Evolutionary conservation across 2,113 vertebrate genomes (phyloP), one percentile per base, ranked within the genome.

Genomic region (Cepphus grylle): DNA sequence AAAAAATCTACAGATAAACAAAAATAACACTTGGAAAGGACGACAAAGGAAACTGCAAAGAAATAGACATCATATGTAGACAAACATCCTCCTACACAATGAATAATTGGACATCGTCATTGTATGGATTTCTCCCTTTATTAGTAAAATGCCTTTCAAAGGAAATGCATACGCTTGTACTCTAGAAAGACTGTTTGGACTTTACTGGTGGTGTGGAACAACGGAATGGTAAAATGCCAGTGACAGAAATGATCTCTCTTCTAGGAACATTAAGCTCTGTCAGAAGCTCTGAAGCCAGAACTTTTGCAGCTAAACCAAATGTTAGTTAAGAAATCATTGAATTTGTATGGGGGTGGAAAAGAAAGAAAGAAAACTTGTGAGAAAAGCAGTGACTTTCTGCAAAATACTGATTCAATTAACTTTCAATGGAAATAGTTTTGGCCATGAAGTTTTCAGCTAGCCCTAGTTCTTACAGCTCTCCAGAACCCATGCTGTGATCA

Each of bases 1-100:
- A 17, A 67, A 69, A 65, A 15, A 36, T 13, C 71, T 36, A 3
- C 30, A 77, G 50, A 50, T 79, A 96, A 91, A 91, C 34, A 85
- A 72, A 94, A 96, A 90, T 72, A 94, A 63, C 47, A 14, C 47
- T 65, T 76, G 91, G 65, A 52, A 73, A 69, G 36, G 71, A n/a
- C 0, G 1, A 77, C 62, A 86, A 61, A 94, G 72, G 76, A 69
- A 65, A 58, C 38, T 34, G 67, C 38, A n/a, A 70, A 77, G 94
- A 52, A 55, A 25, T 15, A 86, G 45, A 34, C 61, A 70, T 26
- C 65, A 10, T 6, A 11, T 23, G 65, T 49, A 79, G 84, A 12
- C 61, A 87, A 95, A 90, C 66, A 52, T 43, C 91, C 77, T 95
- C 90, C 90, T 50, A 26, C 87, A 40, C n/a, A 21, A 20, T 0